Evolutionary conservation across 2,113 vertebrate genomes (phyloP).

Genomic region (Coregonus clupeaformis): DNA sequence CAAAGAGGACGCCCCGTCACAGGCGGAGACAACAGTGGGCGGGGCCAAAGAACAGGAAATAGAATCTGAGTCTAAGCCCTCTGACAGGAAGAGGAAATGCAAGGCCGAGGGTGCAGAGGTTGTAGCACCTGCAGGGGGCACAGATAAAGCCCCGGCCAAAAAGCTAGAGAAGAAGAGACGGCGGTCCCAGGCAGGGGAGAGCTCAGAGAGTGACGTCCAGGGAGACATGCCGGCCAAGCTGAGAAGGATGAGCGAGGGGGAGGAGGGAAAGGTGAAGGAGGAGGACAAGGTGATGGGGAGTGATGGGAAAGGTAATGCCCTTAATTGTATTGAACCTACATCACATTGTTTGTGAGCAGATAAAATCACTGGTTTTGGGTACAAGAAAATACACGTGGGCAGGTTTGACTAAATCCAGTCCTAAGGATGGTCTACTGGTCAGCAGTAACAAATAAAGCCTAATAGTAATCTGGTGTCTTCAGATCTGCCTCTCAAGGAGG

Average conservation of each 20-base stretch:
- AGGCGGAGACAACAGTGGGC: neutral
- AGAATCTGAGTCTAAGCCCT: conserved; percentile 15
- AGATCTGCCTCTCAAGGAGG: conserved; percentile 54
- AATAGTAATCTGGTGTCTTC: neutral
- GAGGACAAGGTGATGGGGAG: conserved; percentile 9
- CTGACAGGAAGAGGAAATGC: conserved; percentile 61
- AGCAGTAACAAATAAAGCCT: no score
- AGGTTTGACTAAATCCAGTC: no score
- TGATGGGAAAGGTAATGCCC: conserved; percentile 54
- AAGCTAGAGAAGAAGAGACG: conserved; percentile 60
- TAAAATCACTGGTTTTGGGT: no score
- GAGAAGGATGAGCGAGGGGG: conserved; percentile 67
- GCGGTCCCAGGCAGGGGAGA: conserved; percentile 65
- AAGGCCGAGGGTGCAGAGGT: conserved; percentile 55
- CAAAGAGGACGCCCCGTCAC: neutral
- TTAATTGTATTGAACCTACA: no score
- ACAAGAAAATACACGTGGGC: no score
- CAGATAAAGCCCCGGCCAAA: conserved; percentile 49
- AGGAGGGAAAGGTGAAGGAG: conserved; percentile 38
- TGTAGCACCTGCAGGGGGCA: conserved; percentile 7
- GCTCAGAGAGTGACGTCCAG: conserved; percentile 57
- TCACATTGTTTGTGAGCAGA: no score
- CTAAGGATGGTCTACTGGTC: no score
- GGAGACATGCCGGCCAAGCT: conserved; percentile 71
- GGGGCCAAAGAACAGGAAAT: conserved; percentile 17